Percentiles rank a stretch among this genome's conserved stretches.
phyloP scores from a whole-genome alignment of 2,888 invertebrate species.

The Mylabris sibirica region DNA sequence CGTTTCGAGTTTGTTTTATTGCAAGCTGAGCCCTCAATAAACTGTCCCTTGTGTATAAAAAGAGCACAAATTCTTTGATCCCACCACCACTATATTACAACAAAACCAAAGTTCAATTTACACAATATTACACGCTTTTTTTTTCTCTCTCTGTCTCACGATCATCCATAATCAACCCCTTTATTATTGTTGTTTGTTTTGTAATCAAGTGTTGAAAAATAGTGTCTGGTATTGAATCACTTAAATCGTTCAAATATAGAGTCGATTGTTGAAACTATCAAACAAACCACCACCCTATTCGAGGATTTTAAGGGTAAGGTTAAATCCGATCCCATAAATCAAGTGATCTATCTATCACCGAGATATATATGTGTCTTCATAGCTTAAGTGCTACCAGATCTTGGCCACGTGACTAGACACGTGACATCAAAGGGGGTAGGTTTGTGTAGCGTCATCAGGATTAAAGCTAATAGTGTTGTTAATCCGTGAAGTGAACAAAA shows the following conservation, averaged over 20 bases:
- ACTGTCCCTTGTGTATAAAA: neutral
- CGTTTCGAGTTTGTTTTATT: constrained; percentile 4
- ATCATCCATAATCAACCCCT: too few relatives aligned
- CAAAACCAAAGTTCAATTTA: neutral
- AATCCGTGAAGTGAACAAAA: constrained; percentile 51
- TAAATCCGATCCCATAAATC: constrained; percentile 44
- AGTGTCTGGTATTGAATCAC: neutral
- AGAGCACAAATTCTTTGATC: neutral
- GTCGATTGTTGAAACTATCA: too few relatives aligned
- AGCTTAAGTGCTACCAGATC: constrained; percentile 45
- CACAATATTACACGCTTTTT: neutral
- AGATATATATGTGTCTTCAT: constrained; percentile 33
- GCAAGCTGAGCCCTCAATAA: constrained; percentile 4
- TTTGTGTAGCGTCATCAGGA: constrained; percentile 47
- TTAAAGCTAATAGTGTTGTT: constrained; percentile 61
- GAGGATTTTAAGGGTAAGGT: neutral
- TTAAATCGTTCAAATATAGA: too few relatives aligned
- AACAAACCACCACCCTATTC: neutral
- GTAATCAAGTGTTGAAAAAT: neutral
- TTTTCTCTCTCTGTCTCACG: too few relatives aligned
- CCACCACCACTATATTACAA: neutral
- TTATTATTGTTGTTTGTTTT: neutral
- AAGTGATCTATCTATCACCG: constrained; percentile 44
- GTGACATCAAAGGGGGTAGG: constrained; percentile 33
- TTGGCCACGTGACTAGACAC: constrained; percentile 50